phyloP scores from a whole-genome alignment of 2,797 vertebrate species.

The Enteromius unitaeniatus region DNA sequence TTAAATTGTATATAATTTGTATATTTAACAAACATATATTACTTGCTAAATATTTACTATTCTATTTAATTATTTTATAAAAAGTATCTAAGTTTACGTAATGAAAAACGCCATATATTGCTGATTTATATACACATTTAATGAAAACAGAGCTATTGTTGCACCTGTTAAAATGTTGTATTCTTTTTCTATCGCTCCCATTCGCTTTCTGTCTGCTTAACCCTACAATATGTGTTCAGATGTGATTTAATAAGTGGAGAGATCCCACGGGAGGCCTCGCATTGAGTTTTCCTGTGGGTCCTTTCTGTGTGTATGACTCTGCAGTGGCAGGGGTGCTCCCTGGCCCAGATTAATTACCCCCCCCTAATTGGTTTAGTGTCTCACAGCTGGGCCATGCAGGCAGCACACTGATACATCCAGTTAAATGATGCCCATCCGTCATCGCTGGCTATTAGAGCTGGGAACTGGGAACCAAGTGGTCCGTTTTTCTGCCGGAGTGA shows the following conservation, averaged over 20 bases:
- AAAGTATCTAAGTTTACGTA: neutral
- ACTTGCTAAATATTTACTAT: no score
- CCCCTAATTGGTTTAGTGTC: constrained; percentile 90
- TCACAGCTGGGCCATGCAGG: constrained; percentile 88
- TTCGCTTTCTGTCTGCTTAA: neutral
- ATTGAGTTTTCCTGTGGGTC: constrained; percentile 61
- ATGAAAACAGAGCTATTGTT: neutral
- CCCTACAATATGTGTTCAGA: constrained; percentile 40
- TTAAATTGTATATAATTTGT: neutral
- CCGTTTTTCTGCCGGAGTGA: constrained; percentile 77
- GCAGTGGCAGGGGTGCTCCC: constrained; percentile 69
- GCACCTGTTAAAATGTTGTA: neutral
- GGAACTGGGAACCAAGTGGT: constrained; percentile 81
- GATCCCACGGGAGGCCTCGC: constrained; percentile 42
- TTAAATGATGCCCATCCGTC: constrained; percentile 92
- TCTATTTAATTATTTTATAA: no score
- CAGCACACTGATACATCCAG: constrained; percentile 86
- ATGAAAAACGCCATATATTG: neutral
- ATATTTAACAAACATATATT: neutral
- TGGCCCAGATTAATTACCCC: constrained; percentile 89
- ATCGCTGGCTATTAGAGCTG: constrained; percentile 83
- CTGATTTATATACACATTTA: constrained; percentile 1
- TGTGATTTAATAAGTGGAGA: constrained; percentile 54
- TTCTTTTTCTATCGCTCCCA: neutral
- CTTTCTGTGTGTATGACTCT: constrained; percentile 69